Conservation (phyloP, 1,140 invertebrate species). For the Drosophila hydei region DNA sequence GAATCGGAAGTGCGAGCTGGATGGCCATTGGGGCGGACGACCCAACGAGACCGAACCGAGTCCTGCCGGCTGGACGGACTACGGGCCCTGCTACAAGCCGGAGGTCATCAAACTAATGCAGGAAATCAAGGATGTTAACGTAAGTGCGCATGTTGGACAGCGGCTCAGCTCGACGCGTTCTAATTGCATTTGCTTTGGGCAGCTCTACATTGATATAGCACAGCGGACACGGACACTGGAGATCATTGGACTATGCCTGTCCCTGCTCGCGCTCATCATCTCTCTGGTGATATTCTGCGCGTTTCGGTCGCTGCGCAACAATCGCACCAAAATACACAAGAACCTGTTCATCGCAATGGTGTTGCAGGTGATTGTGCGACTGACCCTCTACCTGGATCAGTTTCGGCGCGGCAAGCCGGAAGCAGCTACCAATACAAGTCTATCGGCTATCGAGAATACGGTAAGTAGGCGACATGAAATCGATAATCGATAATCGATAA, state of each 20-base stretch:
- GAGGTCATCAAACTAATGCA: conserved; percentile 88
- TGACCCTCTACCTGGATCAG: conserved; percentile 94
- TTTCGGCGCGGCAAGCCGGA: conserved; percentile 84
- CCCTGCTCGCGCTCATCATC: conserved; percentile 89
- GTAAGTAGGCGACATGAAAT: conserved; percentile 85
- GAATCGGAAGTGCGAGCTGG: conserved; percentile 88
- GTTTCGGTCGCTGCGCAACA: conserved; percentile 92
- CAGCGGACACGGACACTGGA: conserved; percentile 90
- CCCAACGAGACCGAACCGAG: conserved; percentile 70
- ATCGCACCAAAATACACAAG: conserved; percentile 94
- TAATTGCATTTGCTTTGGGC: background rate
- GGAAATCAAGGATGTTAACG: conserved; percentile 85
- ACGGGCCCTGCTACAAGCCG: conserved; percentile 91
- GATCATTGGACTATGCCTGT: conserved; percentile 92
- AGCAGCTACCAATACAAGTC: conserved; percentile 61
- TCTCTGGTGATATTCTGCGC: conserved; percentile 92
- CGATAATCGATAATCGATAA: background rate
- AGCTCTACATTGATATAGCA: conserved; percentile 86
- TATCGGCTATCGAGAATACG: conserved; percentile 90
- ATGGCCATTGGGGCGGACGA: conserved; percentile 89
- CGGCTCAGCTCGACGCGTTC: too few species aligned
- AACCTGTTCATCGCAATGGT: conserved; percentile 94
- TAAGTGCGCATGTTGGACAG: conserved; percentile 40
- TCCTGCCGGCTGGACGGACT: conserved; percentile 92
- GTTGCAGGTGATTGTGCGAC: conserved; percentile 92